Evolutionary conservation across 1,140 invertebrate species (phyloP).

Genomic region (Diprion similis): DNA sequence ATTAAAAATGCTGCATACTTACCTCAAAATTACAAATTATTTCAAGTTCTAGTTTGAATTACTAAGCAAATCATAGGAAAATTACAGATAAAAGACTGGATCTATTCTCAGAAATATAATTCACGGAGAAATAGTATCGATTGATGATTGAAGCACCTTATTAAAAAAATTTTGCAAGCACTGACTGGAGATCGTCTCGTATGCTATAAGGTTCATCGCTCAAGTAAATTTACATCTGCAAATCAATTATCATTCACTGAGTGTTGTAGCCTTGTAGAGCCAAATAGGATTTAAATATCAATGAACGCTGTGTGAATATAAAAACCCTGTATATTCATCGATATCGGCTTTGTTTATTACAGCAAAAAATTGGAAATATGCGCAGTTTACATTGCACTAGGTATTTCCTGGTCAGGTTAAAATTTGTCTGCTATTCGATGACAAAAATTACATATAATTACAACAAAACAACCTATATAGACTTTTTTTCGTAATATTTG

Average conservation of each 20-base stretch:
- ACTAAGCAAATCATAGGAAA: no score
- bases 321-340: neutral
- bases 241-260: neutral
- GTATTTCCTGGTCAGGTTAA: neutral
- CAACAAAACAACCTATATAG: neutral
- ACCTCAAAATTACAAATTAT: no score
- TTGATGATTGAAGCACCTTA: no score
- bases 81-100: no score
- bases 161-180: no score
- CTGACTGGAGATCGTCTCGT: no score
- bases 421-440: neutral
- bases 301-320: neutral
- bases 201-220: no score
- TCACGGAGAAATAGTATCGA: no score
- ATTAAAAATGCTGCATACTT: no score
- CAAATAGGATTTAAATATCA: neutral
- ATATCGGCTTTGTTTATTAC: neutral
- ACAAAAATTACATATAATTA: neutral
- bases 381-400: constrained; percentile 4
- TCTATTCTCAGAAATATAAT: no score
- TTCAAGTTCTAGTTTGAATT: no score
- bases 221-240: no score
- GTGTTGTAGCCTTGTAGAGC: neutral
- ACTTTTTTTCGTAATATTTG: neutral
- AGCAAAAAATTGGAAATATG: neutral